Evolutionary conservation across 1,140 invertebrate genomes (phyloP).

Genomic region (Tribolium madens): DNA sequence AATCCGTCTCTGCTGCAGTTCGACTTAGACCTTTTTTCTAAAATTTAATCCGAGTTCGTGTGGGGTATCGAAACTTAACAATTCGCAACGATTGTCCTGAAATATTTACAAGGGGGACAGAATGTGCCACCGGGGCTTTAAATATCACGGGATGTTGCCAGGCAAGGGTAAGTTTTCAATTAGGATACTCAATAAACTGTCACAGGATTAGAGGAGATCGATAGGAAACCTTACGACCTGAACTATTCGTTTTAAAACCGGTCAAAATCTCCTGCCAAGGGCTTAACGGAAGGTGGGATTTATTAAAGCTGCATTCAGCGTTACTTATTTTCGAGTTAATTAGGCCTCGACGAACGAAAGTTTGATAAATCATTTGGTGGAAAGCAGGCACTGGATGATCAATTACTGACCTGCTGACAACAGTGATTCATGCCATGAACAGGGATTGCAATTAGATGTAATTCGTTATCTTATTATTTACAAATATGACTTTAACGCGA

Average conservation of each 20-base stretch:
- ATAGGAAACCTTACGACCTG: conserved; percentile 35
- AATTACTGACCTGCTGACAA: conserved; percentile 8
- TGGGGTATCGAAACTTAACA: conserved; percentile 27
- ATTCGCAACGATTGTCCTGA: conserved; percentile 48
- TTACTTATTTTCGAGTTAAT: conserved; percentile 25
- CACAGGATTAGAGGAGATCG: conserved; percentile 50
- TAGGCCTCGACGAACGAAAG: conserved; percentile 1
- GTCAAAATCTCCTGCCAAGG: neutral
- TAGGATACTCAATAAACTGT: conserved; percentile 52
- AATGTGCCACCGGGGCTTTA: conserved; percentile 42
- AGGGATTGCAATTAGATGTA: conserved; percentile 19
- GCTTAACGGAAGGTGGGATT: neutral
- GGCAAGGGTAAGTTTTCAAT: conserved; percentile 49
- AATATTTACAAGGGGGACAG: conserved; percentile 45
- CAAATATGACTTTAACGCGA: conserved; percentile 19
- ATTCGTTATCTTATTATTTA: conserved; percentile 35
- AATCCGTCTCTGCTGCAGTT: conserved; percentile 17
- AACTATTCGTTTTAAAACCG: conserved; percentile 27
- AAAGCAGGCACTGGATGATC: conserved; percentile 14
- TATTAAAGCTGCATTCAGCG: conserved; percentile 19
- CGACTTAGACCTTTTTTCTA: conserved; percentile 30
- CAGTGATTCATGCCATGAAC: conserved; percentile 16
- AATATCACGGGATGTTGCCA: conserved; percentile 41
- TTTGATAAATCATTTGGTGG: conserved; percentile 26
- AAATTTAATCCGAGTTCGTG: conserved; percentile 34